phyloP scores from a whole-genome alignment of 2,888 invertebrate genomes.

The Rhingia rostrata region DNA sequence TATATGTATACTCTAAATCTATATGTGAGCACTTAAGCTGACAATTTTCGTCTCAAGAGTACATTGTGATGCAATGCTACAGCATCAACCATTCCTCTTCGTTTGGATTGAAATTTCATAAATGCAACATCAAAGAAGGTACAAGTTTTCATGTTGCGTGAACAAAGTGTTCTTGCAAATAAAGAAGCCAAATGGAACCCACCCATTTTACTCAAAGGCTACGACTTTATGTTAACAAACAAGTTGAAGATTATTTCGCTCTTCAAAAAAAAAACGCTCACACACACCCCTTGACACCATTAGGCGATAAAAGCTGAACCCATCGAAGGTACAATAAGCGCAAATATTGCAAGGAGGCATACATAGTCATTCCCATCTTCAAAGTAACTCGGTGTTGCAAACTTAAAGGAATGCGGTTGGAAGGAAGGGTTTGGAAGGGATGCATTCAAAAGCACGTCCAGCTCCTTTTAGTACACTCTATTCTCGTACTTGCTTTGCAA shows the following conservation, averaged over 20 bases:
- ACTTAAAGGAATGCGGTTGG: constrained; percentile 35
- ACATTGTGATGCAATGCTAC: constrained; percentile 46
- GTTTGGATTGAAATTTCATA: constrained; percentile 60
- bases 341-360: too few relatives aligned
- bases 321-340: too few relatives aligned
- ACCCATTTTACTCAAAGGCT: constrained; percentile 17
- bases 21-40: constrained; percentile 60
- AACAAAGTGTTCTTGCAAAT: constrained; percentile 28
- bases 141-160: constrained; percentile 48
- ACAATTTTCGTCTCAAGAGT: constrained; percentile 70
- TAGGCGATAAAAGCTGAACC: neutral
- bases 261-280: constrained; percentile 16
- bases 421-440: neutral
- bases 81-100: neutral
- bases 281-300: constrained; percentile 68
- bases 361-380: too few relatives aligned
- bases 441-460: constrained; percentile 13
- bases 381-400: too few relatives aligned
- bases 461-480: neutral
- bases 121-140: constrained; percentile 69
- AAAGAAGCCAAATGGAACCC: constrained; percentile 27
- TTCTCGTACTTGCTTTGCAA: constrained; percentile 47
- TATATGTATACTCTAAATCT: constrained; percentile 24
- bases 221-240: neutral
- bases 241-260: constrained; percentile 40